Percentiles rank a stretch among this genome's conserved stretches.
Conservation (phyloP, 2,113 vertebrate species). For the Hippocampus comes region DNA sequence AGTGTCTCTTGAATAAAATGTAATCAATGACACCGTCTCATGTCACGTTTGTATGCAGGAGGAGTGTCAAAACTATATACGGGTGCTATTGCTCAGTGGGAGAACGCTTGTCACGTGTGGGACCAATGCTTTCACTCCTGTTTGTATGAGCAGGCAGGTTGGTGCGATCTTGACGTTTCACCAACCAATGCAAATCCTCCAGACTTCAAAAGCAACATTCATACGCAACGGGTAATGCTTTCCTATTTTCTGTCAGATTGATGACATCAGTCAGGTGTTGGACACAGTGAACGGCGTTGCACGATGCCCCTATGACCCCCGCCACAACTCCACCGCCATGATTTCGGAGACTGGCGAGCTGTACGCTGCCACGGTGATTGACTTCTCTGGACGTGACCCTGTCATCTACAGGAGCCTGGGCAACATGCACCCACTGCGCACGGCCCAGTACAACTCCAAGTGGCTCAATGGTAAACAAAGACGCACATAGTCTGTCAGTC, state of each 20-base stretch:
- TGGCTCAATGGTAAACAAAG: conserved; percentile 87
- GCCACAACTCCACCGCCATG: conserved; percentile 93
- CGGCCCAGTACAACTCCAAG: conserved; percentile 95
- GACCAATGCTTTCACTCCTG: conserved; percentile 87
- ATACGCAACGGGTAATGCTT: too few species aligned
- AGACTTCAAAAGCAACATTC: neutral
- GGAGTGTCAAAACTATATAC: conserved; percentile 94
- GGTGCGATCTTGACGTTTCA: conserved; percentile 8
- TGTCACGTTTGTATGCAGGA: conserved; percentile 69
- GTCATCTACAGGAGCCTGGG: conserved; percentile 94
- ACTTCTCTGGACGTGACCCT: conserved; percentile 91
- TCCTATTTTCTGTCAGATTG: conserved; percentile 64
- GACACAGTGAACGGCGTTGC: conserved; percentile 93
- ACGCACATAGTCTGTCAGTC: too few species aligned
- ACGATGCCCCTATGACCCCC: conserved; percentile 92
- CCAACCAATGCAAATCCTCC: neutral
- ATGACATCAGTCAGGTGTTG: conserved; percentile 79
- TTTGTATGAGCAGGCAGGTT: conserved; percentile 87
- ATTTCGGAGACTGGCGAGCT: conserved; percentile 86
- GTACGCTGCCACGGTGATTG: conserved; percentile 94
- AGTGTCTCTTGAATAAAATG: neutral
- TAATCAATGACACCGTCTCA: neutral
- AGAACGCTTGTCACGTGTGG: conserved; percentile 86
- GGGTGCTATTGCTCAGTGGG: conserved; percentile 84
- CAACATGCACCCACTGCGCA: conserved; percentile 84